A percentile compares a stretch with the other conserved stretches of the same genome.
These are phyloP conservation scores for Ichneumoninae sp. DNA, from an alignment of 2,888 invertebrate species.

Conservation along the genomic window DNA sequence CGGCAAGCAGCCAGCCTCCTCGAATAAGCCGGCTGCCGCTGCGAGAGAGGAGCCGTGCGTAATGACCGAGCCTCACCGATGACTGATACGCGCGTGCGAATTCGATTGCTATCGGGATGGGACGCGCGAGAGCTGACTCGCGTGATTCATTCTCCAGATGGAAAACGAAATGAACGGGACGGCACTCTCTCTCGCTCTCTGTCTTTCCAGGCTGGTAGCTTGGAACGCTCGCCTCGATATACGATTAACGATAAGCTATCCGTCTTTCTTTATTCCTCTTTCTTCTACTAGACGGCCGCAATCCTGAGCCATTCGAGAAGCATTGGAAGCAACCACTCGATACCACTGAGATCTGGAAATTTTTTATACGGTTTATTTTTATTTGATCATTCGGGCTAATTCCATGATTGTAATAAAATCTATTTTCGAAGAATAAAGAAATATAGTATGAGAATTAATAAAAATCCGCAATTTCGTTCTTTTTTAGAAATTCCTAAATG, in stretches of 20 bases:
- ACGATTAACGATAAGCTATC: conserved; percentile 62
- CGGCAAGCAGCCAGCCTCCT: conserved; percentile 25
- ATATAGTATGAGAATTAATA: background rate
- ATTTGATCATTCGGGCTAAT: background rate
- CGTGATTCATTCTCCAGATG: conserved; percentile 67
- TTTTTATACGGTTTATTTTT: background rate
- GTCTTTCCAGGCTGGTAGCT: background rate
- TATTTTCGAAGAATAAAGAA: background rate
- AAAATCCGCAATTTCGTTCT: background rate
- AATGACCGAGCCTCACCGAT: conserved; percentile 66
- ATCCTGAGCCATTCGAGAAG: background rate
- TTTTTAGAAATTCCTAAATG: background rate
- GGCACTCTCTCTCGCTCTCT: background rate
- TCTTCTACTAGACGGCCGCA: conserved; percentile 13
- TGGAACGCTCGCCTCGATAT: conserved; percentile 33
- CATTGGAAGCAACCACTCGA: background rate
- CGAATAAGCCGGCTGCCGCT: conserved; percentile 38
- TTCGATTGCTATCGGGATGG: conserved; percentile 66
- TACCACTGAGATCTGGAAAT: background rate
- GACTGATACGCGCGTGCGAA: conserved; percentile 69
- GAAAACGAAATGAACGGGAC: conserved; percentile 46
- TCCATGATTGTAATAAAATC: background rate
- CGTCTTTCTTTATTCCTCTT: conserved; percentile 32
- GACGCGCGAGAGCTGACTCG: conserved; percentile 37
- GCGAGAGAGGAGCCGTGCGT: conserved; percentile 54